Evolutionary conservation across 2,888 invertebrate species (phyloP).

Genomic region (Calameuta idolon): DNA sequence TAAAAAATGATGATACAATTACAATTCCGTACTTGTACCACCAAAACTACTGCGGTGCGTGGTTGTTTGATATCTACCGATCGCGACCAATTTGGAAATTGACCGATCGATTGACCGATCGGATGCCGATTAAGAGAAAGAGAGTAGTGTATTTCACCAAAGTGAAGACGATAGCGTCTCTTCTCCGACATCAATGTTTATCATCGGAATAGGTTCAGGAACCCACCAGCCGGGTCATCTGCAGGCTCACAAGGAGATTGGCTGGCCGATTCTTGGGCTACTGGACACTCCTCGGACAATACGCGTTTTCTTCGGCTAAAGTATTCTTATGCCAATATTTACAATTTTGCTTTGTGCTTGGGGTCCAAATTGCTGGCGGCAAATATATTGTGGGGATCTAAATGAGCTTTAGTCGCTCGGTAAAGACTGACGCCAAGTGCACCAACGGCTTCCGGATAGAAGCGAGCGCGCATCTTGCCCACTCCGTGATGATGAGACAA

Average conservation of each 20-base stretch:
- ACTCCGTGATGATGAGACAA: conserved; percentile 98
- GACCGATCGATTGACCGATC: neutral
- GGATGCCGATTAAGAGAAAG: neutral
- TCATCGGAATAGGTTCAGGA: neutral
- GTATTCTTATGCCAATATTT: conserved; percentile 5
- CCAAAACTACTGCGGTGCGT: conserved; percentile 15
- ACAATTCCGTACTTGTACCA: conserved; percentile 57
- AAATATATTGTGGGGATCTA: conserved; percentile 97
- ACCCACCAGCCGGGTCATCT: neutral
- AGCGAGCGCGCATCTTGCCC: conserved; percentile 90
- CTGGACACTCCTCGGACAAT: neutral
- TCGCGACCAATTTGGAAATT: neutral
- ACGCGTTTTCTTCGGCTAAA: neutral
- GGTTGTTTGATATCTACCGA: neutral
- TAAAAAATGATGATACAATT: conserved; percentile 57
- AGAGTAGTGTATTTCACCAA: neutral
- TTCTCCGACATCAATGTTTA: neutral
- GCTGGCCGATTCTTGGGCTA: neutral
- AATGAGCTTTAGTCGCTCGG: conserved; percentile 83
- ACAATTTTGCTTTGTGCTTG: conserved; percentile 36
- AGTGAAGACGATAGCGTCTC: neutral
- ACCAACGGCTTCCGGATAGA: conserved; percentile 89
- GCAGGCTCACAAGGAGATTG: neutral
- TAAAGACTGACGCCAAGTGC: conserved; percentile 82
- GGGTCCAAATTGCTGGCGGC: conserved; percentile 82